phyloP scores from a whole-genome alignment of 1,140 invertebrate genomes.

The Zaprionus vittiger region DNA sequence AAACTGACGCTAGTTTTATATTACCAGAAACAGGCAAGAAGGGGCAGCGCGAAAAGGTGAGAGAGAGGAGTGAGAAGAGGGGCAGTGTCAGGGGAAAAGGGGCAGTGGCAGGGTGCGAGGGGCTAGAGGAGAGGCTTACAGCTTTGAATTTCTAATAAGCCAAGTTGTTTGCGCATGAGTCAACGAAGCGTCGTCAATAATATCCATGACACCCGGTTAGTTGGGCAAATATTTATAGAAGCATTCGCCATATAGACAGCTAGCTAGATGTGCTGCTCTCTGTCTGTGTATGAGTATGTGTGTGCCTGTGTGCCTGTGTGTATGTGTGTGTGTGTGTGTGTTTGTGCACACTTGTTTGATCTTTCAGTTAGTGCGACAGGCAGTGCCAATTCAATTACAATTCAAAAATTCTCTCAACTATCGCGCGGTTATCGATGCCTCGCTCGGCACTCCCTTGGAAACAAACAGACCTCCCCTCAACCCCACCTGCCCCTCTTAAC shows the following conservation, averaged over 20 bases:
- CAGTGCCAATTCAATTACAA: constrained; percentile 52
- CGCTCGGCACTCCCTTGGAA: constrained; percentile 21
- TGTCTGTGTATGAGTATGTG: constrained; percentile 15
- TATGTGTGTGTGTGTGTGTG: constrained; percentile 12
- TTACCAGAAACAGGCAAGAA: constrained; percentile 42
- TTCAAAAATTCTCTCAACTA: constrained; percentile 31
- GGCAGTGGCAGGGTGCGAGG: background rate
- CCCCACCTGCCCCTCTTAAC: background rate
- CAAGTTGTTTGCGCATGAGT: constrained; percentile 80
- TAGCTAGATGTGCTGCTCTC: background rate
- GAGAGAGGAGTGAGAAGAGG: background rate
- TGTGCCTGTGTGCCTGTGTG: constrained; percentile 5
- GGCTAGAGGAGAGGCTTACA: constrained; percentile 6
- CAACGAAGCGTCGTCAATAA: constrained; percentile 72
- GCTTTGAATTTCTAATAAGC: constrained; percentile 81
- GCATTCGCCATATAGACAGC: constrained; percentile 40
- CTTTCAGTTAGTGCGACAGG: constrained; percentile 54
- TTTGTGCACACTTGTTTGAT: constrained; percentile 57
- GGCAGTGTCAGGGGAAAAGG: background rate
- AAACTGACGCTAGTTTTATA: constrained; percentile 63
- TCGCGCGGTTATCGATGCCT: constrained; percentile 25
- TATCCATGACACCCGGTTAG: constrained; percentile 74
- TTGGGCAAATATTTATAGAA: constrained; percentile 81
- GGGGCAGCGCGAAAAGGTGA: no score
- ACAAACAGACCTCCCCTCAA: background rate